Percentiles rank a stretch among this genome's conserved stretches.
These are phyloP conservation scores for Apamea sordens DNA, from an alignment of 2,888 invertebrate genomes.

Conservation along the genomic window DNA sequence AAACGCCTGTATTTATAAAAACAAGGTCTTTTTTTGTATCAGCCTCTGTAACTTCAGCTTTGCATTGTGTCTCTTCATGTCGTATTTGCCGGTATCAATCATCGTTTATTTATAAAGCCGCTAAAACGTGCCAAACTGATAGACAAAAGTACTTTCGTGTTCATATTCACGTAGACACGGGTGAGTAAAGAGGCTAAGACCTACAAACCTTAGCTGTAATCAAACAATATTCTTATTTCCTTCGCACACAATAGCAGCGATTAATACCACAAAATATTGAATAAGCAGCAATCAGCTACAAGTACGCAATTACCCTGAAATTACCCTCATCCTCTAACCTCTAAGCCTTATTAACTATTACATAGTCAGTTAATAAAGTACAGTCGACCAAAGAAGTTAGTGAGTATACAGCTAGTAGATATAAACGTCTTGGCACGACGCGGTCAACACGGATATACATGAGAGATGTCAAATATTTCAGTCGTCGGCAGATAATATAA, in stretches of 20 bases:
- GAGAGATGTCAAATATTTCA: not conserved
- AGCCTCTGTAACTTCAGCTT: too few species aligned
- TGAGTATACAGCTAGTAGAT: not conserved
- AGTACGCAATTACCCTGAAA: slow-evolving; percentile 64
- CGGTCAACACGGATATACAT: not conserved
- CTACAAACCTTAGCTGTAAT: slow-evolving; percentile 22
- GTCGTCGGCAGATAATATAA: not conserved
- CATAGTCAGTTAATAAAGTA: slow-evolving; percentile 56
- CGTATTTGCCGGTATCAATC: not conserved
- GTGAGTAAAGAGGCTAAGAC: not conserved
- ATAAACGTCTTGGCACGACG: not conserved
- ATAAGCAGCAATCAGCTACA: slow-evolving; percentile 59
- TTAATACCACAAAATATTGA: slow-evolving; percentile 57
- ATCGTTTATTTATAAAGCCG: not conserved
- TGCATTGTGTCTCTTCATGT: too few species aligned
- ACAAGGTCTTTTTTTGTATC: too few species aligned
- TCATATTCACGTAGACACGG: not conserved
- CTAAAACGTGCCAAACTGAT: not conserved
- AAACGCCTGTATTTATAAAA: too few species aligned
- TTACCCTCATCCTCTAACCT: slow-evolving; percentile 70
- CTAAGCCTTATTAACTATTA: slow-evolving; percentile 58
- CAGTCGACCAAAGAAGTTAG: not conserved
- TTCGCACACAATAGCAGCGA: slow-evolving; percentile 45
- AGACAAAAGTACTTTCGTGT: not conserved
- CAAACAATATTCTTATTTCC: slow-evolving; percentile 48